Base-by-base conservation (phyloP, 2,113 vertebrate genomes). In the Lycocorax pyrrhopterus region DNA sequence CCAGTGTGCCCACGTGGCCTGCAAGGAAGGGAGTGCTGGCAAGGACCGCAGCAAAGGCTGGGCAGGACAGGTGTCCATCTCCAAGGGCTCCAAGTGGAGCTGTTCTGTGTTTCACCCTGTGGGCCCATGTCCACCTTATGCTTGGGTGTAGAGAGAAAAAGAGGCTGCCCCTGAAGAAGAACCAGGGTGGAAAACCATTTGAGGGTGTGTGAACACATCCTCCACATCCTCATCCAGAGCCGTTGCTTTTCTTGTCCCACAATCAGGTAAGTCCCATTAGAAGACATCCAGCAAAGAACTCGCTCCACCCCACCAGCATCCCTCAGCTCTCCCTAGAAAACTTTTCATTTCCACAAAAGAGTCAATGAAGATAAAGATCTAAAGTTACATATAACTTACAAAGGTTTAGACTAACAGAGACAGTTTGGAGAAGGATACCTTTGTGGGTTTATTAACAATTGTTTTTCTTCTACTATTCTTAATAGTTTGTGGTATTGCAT, bases 401-500 rank as follows among this genome's bases (percentile, higher is more conserved):
- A 74, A 79, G 7, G 12, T 37, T 91, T 83, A 73, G 39, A 69
- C 18, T 43, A 43, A 74, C 37, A 56, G 16, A 25, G 71, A n/a
- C 16, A 62, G 21, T 44, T 67, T 67, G 22, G 25, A 58, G 72
- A 90, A 80, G 25, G 23, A 67, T 16, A 27, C 7, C 8, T 69
- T 32, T 37, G 6, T 46, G 16, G 5, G 5, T 69, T 77, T 79
- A 72, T 44, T 66, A 76, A 27, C 7, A 37, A n/a, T n/a, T 55
- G 8, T 51, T 90, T 77, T 95, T 90, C 86, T 85, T 64, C 73
- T 79, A 64, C 18, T 47, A 6, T 60, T 92, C 73, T 78, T 91
- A 80, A 39, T 32, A 32, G 60, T 93, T 90, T 39, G 32, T 81
- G 76, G 62, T 90, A 47, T 25, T 63, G 5, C 13, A 25, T 52